Conservation (phyloP, 2,888 invertebrate species). For the Salpingus planirostris region DNA sequence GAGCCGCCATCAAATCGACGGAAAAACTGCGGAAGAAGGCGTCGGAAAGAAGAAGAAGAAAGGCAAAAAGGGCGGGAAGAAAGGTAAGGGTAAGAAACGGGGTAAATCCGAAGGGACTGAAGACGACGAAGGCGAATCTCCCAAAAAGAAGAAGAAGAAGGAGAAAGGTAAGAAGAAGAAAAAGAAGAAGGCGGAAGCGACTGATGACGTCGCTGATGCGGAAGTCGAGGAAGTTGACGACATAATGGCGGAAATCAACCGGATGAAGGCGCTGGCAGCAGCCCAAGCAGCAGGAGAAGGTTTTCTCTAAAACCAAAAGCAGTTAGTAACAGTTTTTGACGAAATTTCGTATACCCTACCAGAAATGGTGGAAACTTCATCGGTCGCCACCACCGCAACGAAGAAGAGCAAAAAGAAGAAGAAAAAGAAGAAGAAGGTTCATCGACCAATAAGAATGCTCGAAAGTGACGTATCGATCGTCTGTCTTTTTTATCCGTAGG, state of each 20-base stretch:
- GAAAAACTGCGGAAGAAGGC: not conserved
- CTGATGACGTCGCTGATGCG: no score
- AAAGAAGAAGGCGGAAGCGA: not conserved
- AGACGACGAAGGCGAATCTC: constrained; percentile 1
- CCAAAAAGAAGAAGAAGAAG: constrained; percentile 1
- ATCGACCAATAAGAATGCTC: constrained; percentile 1
- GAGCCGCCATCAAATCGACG: constrained; percentile 31
- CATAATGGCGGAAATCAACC: no score
- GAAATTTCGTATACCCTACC: no score
- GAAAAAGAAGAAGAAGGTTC: constrained; percentile 1
- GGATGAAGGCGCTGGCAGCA: no score
- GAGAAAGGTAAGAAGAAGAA: not conserved
- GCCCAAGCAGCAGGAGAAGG: no score
- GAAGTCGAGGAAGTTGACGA: no score
- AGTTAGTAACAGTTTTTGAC: no score
- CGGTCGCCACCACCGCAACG: not conserved
- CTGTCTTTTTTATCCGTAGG: constrained; percentile 4
- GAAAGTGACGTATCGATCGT: not conserved
- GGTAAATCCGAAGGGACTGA: not conserved
- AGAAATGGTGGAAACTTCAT: no score
- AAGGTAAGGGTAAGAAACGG: constrained; percentile 6
- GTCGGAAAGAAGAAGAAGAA: constrained; percentile 1
- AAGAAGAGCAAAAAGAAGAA: constrained; percentile 4
- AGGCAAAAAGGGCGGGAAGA: constrained; percentile 14
- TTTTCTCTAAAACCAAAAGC: no score